phyloP scores from a whole-genome alignment of 2,113 vertebrate species.

The Circaetus cinerascens region DNA sequence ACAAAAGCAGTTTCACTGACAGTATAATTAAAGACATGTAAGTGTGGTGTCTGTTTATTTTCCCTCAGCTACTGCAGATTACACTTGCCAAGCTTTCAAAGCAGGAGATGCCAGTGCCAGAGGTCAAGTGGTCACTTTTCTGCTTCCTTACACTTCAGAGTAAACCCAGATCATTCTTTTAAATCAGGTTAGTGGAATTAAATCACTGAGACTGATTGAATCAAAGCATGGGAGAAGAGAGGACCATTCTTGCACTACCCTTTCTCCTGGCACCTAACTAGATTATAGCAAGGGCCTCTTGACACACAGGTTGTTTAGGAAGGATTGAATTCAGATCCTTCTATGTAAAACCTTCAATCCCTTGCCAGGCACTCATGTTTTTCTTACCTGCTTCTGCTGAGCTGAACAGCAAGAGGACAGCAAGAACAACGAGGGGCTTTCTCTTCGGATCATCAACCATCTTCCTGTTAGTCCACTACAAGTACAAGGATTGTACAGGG shows the following conservation, averaged over 20 bases:
- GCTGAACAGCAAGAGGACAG: neutral
- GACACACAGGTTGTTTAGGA: neutral
- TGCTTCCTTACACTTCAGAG: neutral
- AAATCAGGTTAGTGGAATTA: neutral
- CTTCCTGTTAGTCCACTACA: neutral
- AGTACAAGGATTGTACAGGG: neutral
- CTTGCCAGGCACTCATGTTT: neutral
- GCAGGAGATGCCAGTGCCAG: neutral
- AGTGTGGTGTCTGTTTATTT: neutral
- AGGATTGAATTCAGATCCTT: neutral
- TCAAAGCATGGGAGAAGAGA: neutral
- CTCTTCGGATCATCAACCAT: neutral
- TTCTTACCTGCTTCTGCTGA: slow-evolving; percentile 50
- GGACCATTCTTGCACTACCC: neutral
- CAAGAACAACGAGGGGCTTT: neutral
- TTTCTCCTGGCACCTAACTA: neutral
- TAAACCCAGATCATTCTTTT: neutral
- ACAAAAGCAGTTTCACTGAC: neutral
- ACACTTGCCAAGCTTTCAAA: neutral
- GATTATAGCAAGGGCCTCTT: neutral
- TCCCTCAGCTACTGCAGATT: neutral
- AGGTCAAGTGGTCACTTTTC: neutral
- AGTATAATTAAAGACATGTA: neutral
- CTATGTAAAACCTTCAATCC: neutral
- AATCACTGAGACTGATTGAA: neutral